phyloP scores from a whole-genome alignment of 2,113 vertebrate species.

The Rhinolophus ferrumequinum region DNA sequence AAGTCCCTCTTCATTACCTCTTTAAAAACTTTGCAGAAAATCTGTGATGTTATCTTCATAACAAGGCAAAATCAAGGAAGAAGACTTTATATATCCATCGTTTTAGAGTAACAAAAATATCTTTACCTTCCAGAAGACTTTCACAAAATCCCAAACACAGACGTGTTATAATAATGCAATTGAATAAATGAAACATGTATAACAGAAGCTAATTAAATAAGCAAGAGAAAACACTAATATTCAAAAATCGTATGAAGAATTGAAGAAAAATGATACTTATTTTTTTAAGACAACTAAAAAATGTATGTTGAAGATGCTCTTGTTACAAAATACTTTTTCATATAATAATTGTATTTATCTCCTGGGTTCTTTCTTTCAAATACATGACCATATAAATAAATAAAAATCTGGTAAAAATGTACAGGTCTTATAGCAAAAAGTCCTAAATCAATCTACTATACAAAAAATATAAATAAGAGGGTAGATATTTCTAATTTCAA shows the following conservation, averaged over 20 bases:
- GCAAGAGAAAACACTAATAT: background rate
- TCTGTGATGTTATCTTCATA: constrained; percentile 9
- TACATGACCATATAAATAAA: constrained; percentile 1
- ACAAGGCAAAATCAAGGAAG: constrained; percentile 40
- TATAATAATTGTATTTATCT: constrained; percentile 10
- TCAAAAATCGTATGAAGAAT: constrained; percentile 43
- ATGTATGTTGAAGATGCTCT: background rate
- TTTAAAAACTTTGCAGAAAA: constrained; percentile 52
- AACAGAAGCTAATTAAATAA: constrained; percentile 50
- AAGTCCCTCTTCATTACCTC: constrained; percentile 33
- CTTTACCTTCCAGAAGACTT: constrained; percentile 49
- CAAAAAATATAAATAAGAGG: background rate
- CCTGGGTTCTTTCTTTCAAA: background rate
- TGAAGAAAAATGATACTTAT: background rate
- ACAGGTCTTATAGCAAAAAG: background rate
- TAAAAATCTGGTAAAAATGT: background rate
- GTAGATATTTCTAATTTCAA: background rate
- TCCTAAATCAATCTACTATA: background rate
- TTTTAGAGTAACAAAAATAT: constrained; percentile 48
- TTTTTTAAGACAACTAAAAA: constrained; percentile 21
- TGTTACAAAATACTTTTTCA: background rate
- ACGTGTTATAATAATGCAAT: constrained; percentile 27
- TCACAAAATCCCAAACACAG: constrained; percentile 41
- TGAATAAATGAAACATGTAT: constrained; percentile 18
- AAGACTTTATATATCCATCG: constrained; percentile 2